Evolutionary conservation across 2,888 invertebrate species (phyloP).

Genomic region (Rotaria sp.): DNA sequence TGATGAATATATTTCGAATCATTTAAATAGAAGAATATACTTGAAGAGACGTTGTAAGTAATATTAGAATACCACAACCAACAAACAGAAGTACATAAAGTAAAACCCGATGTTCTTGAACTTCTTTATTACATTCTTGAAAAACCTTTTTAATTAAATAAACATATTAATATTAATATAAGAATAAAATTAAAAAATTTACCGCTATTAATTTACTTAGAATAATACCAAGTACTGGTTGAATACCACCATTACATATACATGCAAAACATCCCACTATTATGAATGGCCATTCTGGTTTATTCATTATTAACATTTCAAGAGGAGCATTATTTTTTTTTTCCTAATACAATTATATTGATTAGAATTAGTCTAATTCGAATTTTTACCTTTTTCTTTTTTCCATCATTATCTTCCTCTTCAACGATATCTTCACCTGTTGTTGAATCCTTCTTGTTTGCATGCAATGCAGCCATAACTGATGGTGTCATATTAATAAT

Average conservation of each 20-base stretch:
- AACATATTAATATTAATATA: background rate
- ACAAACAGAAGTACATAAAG: slow-evolving; percentile 46
- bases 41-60: slow-evolving; percentile 45
- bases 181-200: background rate
- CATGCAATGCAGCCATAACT: background rate
- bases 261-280: background rate
- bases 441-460: too few relatives aligned
- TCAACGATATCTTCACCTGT: background rate
- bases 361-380: background rate
- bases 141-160: slow-evolving; percentile 44
- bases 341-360: background rate
- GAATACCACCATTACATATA: slow-evolving; percentile 11
- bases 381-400: background rate
- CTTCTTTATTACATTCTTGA: slow-evolving; percentile 43
- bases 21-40: slow-evolving; percentile 41
- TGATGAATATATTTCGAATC: too few relatives aligned
- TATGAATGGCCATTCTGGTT: slow-evolving; percentile 25
- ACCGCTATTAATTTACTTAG: background rate
- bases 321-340: background rate
- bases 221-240: background rate
- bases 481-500: background rate
- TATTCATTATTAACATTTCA: background rate
- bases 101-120: slow-evolving; percentile 45
- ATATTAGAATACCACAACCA: slow-evolving; percentile 45
- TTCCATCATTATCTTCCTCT: background rate